Evolutionary conservation across 1,140 invertebrate genomes (phyloP).

Genomic region (Hesperophylax magnus): DNA sequence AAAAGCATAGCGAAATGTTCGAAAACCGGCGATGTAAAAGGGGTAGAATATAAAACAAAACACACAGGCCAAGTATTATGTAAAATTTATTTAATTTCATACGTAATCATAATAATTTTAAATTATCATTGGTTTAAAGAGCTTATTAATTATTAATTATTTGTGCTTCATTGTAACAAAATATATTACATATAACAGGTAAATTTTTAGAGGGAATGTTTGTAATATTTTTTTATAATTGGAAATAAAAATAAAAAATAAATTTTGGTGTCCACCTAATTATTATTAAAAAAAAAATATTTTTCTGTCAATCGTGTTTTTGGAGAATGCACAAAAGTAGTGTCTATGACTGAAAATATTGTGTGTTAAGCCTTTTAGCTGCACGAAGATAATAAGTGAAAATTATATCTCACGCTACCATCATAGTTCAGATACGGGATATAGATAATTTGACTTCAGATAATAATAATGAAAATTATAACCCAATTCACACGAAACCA

Average conservation of each 20-base stretch:
- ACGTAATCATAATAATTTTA: no score
- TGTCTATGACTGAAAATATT: not conserved
- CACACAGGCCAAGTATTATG: no score
- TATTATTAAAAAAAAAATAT: no score
- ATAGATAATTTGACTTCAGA: not conserved
- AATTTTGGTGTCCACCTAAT: no score
- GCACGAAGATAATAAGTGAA: not conserved
- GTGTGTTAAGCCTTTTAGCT: not conserved
- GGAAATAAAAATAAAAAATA: no score
- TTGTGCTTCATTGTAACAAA: no score
- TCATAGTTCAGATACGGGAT: not conserved
- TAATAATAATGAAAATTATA: conserved; percentile 22
- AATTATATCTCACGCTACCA: not conserved
- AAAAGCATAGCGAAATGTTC: not conserved
- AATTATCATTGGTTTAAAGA: no score
- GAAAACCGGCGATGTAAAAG: not conserved
- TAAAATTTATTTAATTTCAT: no score
- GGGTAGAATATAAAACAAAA: not conserved
- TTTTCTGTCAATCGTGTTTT: not conserved
- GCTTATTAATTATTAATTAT: no score
- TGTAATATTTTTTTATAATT: no score
- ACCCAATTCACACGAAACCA: conserved; percentile 8
- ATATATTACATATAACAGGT: no score
- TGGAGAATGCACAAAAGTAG: not conserved
- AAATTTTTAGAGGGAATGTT: no score